Conservation (phyloP, 2,797 vertebrate species). For the Channallabes apus region DNA sequence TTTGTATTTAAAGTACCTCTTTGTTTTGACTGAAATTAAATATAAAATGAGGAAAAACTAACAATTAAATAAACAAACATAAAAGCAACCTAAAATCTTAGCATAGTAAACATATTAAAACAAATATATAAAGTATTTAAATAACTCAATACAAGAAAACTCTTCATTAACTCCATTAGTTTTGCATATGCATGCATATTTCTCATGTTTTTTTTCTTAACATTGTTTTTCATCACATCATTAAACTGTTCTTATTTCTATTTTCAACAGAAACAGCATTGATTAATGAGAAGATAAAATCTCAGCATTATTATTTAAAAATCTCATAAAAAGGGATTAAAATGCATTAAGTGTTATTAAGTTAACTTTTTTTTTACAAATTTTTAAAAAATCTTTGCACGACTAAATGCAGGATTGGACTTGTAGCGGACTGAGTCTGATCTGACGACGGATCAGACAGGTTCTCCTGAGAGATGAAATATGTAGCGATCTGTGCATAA, state of each 20-base stretch:
- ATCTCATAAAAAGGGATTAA: too few relatives aligned
- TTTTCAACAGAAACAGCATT: not conserved
- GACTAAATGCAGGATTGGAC: not conserved
- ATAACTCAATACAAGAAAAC: not conserved
- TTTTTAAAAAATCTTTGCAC: too few relatives aligned
- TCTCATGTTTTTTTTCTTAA: not conserved
- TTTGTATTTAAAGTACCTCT: not conserved
- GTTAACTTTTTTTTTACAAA: not conserved
- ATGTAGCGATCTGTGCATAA: not conserved
- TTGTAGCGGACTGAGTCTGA: not conserved
- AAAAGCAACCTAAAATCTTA: too few relatives aligned
- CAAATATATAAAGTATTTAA: too few relatives aligned
- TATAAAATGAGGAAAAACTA: not conserved
- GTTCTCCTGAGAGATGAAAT: conserved; percentile 9
- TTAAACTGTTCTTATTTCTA: not conserved
- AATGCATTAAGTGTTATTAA: not conserved
- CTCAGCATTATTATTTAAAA: not conserved
- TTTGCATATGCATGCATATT: too few relatives aligned
- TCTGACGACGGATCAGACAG: not conserved
- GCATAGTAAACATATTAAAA: too few relatives aligned
- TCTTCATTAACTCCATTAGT: not conserved
- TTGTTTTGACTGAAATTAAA: not conserved
- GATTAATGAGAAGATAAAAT: not conserved
- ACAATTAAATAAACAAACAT: too few relatives aligned
- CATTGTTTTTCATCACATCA: not conserved